A percentile compares a stretch with the other conserved stretches of the same genome.
These are phyloP conservation scores for Pyxicephalus adspersus DNA, from an alignment of 2,113 vertebrate species.

Conservation along the genomic window DNA sequence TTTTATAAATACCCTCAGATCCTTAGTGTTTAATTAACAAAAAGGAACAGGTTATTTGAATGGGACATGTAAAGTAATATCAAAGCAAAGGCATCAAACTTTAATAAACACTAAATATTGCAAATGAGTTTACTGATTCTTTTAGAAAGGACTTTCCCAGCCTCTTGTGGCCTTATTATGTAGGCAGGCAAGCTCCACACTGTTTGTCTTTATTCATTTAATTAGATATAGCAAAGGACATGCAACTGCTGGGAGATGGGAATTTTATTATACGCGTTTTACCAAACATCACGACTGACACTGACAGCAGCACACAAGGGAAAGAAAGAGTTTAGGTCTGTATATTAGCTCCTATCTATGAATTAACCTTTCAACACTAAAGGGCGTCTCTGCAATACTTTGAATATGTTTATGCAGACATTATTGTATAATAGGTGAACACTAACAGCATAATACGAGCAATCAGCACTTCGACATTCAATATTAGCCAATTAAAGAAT, in stretches of 20 bases:
- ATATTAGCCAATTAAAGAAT: conserved; percentile 18
- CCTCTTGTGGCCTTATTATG: conserved; percentile 48
- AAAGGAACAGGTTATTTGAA: background rate
- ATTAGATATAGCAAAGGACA: conserved; percentile 46
- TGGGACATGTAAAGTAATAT: background rate
- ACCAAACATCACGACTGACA: conserved; percentile 23
- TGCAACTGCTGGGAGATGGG: conserved; percentile 9
- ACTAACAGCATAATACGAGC: conserved; percentile 11
- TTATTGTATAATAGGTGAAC: conserved; percentile 15
- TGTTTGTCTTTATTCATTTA: conserved; percentile 42
- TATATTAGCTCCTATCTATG: conserved; percentile 23
- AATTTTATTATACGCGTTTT: conserved; percentile 32
- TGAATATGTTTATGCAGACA: conserved; percentile 8
- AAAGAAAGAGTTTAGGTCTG: conserved; percentile 6
- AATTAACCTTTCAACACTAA: conserved; percentile 40
- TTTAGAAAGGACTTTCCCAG: conserved; percentile 3
- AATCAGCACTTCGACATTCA: conserved; percentile 9
- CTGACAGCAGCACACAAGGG: conserved; percentile 31
- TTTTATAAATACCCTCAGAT: no score
- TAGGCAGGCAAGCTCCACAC: conserved; percentile 5
- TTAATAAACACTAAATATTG: conserved; percentile 28
- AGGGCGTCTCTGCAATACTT: conserved; percentile 2
- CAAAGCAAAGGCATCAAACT: background rate
- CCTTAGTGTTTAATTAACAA: background rate
- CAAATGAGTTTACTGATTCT: conserved; percentile 36